phyloP scores from a whole-genome alignment of 2,888 invertebrate species.

The Xanthorhoe spadicearia region DNA sequence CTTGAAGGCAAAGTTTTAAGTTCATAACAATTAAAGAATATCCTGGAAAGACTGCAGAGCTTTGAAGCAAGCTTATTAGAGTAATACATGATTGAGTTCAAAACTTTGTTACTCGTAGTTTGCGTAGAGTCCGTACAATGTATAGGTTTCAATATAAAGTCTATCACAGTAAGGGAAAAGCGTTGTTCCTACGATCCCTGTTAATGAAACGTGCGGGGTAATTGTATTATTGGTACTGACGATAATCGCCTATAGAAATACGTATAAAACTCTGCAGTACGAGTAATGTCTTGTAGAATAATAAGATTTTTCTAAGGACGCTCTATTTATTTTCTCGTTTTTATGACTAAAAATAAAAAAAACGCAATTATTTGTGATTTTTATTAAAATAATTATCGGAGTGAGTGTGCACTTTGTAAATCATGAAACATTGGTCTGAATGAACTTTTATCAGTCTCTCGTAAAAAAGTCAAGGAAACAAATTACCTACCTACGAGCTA shows the following conservation, averaged over 20 bases:
- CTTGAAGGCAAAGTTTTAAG: background rate
- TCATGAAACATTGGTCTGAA: background rate
- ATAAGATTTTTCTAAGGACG: no score
- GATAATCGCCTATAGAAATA: background rate
- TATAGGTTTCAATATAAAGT: background rate
- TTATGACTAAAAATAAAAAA: no score
- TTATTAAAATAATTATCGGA: no score
- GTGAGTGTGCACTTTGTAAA: background rate
- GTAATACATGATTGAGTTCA: background rate
- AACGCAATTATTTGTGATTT: no score
- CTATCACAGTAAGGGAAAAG: slow-evolving; percentile 9
- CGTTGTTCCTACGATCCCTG: background rate
- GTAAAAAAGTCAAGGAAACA: background rate
- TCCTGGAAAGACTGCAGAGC: no score
- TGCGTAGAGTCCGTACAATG: background rate
- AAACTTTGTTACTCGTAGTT: background rate
- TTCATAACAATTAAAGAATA: background rate
- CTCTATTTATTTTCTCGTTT: no score
- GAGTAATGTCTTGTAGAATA: no score
- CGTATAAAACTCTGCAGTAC: no score
- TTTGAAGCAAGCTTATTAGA: background rate
- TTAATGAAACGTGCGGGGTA: slow-evolving; percentile 10
- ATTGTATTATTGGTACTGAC: slow-evolving; percentile 16
- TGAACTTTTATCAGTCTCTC: background rate
- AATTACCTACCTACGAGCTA: background rate